Conservation (phyloP, 1,140 invertebrate species). For the Nebria ingens region DNA sequence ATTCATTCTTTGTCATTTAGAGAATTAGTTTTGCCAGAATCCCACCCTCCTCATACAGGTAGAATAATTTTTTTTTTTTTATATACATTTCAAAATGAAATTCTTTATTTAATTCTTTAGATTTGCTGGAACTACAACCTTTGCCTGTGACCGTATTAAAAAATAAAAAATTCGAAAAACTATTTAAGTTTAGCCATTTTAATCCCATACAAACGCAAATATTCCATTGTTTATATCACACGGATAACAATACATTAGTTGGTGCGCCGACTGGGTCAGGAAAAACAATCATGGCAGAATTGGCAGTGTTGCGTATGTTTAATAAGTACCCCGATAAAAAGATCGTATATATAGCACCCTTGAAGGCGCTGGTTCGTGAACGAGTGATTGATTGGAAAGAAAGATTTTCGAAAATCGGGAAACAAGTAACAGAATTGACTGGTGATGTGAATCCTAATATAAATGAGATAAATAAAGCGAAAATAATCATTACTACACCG, state of each 20-base stretch:
- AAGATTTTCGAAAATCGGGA: constrained; percentile 67
- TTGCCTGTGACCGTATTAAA: constrained; percentile 76
- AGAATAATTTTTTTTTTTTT: constrained; percentile 18
- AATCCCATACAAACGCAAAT: constrained; percentile 99
- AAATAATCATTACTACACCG: constrained; percentile 96
- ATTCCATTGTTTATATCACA: constrained; percentile 93
- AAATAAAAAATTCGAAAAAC: constrained; percentile 60
- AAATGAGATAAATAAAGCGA: constrained; percentile 67
- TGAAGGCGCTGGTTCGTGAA: constrained; percentile 96
- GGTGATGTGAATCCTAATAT: constrained; percentile 94
- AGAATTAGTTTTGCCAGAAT: constrained; percentile 84
- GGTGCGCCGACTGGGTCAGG: constrained; percentile 98
- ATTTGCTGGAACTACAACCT: constrained; percentile 84
- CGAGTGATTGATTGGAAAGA: constrained; percentile 93
- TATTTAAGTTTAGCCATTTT: constrained; percentile 93
- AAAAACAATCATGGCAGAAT: constrained; percentile 96
- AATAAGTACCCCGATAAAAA: constrained; percentile 73
- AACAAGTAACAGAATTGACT: constrained; percentile 91
- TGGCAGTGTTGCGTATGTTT: constrained; percentile 93
- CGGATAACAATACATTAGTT: constrained; percentile 86
- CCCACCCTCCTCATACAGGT: constrained; percentile 88
- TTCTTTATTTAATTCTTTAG: constrained; percentile 37
- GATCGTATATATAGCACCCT: constrained; percentile 95
- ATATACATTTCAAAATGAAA: neutral
- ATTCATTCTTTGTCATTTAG: constrained; percentile 68